Conservation (phyloP, 2,797 vertebrate genomes). For the Sebastes melanostomus region DNA sequence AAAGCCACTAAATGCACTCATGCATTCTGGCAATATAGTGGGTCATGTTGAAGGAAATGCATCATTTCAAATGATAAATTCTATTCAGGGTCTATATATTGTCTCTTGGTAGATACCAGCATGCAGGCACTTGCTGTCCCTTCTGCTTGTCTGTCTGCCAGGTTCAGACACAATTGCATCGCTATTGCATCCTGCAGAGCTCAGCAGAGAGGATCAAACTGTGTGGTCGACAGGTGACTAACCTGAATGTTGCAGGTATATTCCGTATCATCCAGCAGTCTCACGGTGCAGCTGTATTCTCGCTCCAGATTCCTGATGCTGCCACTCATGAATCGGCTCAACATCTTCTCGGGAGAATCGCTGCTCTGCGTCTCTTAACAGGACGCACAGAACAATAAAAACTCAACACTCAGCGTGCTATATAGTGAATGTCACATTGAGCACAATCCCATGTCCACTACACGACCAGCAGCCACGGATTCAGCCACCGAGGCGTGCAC, state of each 20-base stretch:
- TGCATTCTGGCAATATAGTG: constrained; percentile 7
- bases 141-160: constrained; percentile 23
- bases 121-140: constrained; percentile 28
- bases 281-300: constrained; percentile 96
- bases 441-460: constrained; percentile 62
- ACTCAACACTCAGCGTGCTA: constrained; percentile 68
- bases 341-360: constrained; percentile 88
- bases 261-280: constrained; percentile 97
- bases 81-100: not conserved
- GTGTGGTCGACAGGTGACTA: constrained; percentile 76
- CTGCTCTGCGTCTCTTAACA: constrained; percentile 66
- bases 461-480: constrained; percentile 60
- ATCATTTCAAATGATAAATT: not conserved
- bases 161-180: constrained; percentile 53
- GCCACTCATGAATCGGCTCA: constrained; percentile 97
- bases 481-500: constrained; percentile 52
- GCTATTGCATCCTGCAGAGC: not conserved
- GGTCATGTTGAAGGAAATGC: not conserved
- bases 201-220: not conserved
- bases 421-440: constrained; percentile 77
- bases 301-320: constrained; percentile 97
- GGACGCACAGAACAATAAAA: constrained; percentile 80
- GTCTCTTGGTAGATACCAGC: constrained; percentile 8
- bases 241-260: constrained; percentile 99
- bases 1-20: constrained; percentile 11